Conservation (phyloP, 2,797 vertebrate species). For the Enteromius argenteus region DNA sequence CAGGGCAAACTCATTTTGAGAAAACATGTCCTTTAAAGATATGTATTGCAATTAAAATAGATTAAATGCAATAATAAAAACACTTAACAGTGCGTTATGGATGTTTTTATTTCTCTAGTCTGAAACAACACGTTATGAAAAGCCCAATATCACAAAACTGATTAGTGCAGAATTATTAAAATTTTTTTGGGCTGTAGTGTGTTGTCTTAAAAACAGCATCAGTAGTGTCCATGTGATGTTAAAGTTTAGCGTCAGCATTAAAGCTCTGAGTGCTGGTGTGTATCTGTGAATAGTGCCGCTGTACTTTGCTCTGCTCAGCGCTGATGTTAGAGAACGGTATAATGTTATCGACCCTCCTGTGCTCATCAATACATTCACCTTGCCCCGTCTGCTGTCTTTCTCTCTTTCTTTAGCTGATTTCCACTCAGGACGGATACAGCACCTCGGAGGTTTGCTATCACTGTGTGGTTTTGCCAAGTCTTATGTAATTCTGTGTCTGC, state of each 20-base stretch:
- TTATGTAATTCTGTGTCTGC: conserved; percentile 46
- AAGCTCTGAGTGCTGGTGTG: conserved; percentile 73
- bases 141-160: not conserved
- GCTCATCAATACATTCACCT: conserved; percentile 82
- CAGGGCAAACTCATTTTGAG: not conserved
- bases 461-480: conserved; percentile 47
- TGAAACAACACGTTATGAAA: not conserved
- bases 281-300: conserved; percentile 69
- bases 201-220: not conserved
- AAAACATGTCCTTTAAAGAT: not conserved
- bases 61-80: not conserved
- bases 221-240: not conserved
- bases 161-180: not conserved
- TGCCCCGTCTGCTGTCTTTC: conserved; percentile 74
- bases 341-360: conserved; percentile 74
- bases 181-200: not conserved
- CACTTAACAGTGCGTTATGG: not conserved
- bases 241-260: conserved; percentile 65
- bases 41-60: not conserved
- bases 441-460: conserved; percentile 91
- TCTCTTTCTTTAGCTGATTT: conserved; percentile 89
- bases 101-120: not conserved
- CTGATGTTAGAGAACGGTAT: conserved; percentile 70
- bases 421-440: conserved; percentile 95
- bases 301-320: conserved; percentile 73